Percentiles rank a stretch among this genome's conserved stretches.
Evolutionary conservation across 2,113 vertebrate species (phyloP).

Genomic region (Boleophthalmus pectinirostris): DNA sequence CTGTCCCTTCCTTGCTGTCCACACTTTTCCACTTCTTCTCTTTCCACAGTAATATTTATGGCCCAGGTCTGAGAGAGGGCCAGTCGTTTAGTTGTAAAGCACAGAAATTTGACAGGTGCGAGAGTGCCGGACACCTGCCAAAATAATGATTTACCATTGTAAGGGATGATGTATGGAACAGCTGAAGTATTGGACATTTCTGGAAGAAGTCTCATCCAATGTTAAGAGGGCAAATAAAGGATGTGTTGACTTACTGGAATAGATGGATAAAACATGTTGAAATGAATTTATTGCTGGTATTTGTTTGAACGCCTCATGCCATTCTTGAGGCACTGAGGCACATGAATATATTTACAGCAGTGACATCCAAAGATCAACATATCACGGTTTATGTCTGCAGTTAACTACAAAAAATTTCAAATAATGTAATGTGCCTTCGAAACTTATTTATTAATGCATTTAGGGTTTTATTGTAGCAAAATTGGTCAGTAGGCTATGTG

Average conservation of each 20-base stretch:
- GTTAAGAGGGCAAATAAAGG: constrained; percentile 38
- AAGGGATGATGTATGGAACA: constrained; percentile 49
- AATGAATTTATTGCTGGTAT: constrained; percentile 34
- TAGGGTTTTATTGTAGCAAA: too few relatives aligned
- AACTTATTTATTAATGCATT: too few relatives aligned
- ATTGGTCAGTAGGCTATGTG: too few relatives aligned
- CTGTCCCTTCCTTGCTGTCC: constrained; percentile 9
- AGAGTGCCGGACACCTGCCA: constrained; percentile 36
- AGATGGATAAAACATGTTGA: constrained; percentile 16
- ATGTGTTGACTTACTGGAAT: constrained; percentile 32
- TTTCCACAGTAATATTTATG: constrained; percentile 33
- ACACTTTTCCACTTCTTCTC: constrained; percentile 11
- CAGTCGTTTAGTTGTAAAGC: constrained; percentile 48
- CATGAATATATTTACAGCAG: not conserved
- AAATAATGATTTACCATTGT: constrained; percentile 45
- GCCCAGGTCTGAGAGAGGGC: constrained; percentile 37
- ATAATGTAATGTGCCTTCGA: too few relatives aligned
- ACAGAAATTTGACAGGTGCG: constrained; percentile 52
- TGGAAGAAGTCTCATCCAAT: constrained; percentile 51
- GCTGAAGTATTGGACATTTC: constrained; percentile 40
- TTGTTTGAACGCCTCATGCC: constrained; percentile 28
- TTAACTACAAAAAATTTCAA: too few relatives aligned
- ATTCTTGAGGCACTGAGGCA: not conserved
- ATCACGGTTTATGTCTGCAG: too few relatives aligned
- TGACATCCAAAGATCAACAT: not conserved